These are phyloP conservation scores for Campylomormyrus numenius DNA, from an alignment of 2,113 vertebrate genomes.

Conservation along the genomic window DNA sequence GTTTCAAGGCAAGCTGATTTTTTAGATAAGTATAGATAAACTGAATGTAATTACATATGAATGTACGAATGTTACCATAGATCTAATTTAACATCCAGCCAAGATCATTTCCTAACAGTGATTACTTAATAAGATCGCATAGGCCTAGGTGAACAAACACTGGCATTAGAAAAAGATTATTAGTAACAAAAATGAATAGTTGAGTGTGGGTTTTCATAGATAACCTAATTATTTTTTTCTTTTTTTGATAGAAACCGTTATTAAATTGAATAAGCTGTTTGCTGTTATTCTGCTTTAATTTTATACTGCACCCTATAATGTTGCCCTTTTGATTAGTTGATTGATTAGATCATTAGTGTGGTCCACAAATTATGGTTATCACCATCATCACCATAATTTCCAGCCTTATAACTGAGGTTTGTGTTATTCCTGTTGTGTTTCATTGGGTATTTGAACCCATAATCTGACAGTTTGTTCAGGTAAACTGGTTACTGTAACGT, in stretches of 20 bases:
- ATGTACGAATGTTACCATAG: background rate
- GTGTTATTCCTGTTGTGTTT: background rate
- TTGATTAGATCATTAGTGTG: background rate
- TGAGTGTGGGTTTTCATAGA: background rate
- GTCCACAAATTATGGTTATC: background rate
- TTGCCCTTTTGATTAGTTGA: background rate
- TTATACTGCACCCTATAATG: background rate
- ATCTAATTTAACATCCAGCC: background rate
- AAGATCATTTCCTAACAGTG: background rate
- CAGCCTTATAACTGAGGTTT: background rate
- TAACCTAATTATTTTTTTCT: background rate
- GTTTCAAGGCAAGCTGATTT: background rate
- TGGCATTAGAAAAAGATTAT: background rate
- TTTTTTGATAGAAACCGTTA: background rate
- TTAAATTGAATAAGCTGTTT: background rate
- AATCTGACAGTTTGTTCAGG: background rate
- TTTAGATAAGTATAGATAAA: background rate
- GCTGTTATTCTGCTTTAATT: background rate
- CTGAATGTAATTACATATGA: background rate
- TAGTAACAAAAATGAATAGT: background rate
- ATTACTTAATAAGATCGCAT: background rate
- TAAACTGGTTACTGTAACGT: background rate
- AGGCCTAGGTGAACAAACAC: background rate
- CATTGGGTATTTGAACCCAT: background rate
- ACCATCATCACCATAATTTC: background rate